These are phyloP conservation scores for Agraylea sexmaculata DNA, from an alignment of 1,140 invertebrate genomes.

Conservation along the genomic window DNA sequence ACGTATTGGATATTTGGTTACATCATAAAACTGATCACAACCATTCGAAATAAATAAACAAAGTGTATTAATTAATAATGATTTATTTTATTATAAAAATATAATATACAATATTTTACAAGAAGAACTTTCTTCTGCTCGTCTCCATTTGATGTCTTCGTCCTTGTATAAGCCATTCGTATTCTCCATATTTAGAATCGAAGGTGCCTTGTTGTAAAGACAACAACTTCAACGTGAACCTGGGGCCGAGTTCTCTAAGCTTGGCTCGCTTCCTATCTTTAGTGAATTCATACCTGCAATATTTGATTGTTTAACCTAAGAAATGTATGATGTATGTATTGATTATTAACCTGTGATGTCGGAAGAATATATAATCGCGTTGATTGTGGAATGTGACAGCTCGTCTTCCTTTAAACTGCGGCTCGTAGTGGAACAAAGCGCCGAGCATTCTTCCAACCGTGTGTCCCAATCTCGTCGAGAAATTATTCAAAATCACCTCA, in stretches of 20 bases:
- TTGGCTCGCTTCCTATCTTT: constrained; percentile 66
- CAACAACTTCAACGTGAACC: constrained; percentile 86
- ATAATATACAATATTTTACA: constrained; percentile 38
- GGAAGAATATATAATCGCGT: constrained; percentile 96
- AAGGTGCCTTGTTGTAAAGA: constrained; percentile 95
- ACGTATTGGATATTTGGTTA: no score
- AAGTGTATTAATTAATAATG: not conserved
- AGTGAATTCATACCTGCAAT: constrained; percentile 80
- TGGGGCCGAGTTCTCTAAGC: constrained; percentile 87
- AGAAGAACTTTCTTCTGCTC: constrained; percentile 78
- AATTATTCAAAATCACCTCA: constrained; percentile 95
- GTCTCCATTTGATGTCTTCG: constrained; percentile 84
- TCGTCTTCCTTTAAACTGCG: constrained; percentile 84
- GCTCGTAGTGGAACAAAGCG: constrained; percentile 93
- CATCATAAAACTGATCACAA: no score
- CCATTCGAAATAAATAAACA: not conserved
- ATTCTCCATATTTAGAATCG: constrained; percentile 92
- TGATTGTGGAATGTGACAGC: constrained; percentile 98
- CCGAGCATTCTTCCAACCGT: constrained; percentile 86
- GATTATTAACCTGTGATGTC: constrained; percentile 88
- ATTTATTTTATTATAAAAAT: not conserved
- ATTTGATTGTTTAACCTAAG: no score
- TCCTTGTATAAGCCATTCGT: constrained; percentile 92
- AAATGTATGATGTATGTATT: no score
- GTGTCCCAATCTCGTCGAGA: constrained; percentile 84